Conservation (phyloP, 1,140 invertebrate species). For the Archivesica marissinica region DNA sequence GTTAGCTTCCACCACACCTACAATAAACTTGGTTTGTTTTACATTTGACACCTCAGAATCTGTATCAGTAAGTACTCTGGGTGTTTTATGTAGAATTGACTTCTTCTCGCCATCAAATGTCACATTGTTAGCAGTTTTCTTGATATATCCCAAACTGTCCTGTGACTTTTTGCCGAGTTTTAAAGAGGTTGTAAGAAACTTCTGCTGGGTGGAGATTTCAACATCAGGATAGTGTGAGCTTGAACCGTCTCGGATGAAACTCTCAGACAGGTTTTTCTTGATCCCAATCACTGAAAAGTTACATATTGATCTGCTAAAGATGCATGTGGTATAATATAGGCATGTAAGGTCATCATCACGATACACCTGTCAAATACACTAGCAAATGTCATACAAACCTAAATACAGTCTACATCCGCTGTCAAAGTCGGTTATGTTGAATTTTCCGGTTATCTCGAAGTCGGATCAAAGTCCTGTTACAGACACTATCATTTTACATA, state of each 20-base stretch:
- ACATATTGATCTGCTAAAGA: no score
- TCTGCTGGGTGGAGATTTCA: neutral
- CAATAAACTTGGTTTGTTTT: neutral
- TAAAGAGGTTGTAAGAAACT: neutral
- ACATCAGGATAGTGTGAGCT: conserved; percentile 15
- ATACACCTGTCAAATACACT: no score
- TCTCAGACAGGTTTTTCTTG: conserved; percentile 31
- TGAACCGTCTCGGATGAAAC: conserved; percentile 1
- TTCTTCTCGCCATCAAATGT: neutral
- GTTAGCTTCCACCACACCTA: neutral
- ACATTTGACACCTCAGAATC: neutral
- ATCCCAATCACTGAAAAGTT: conserved; percentile 27
- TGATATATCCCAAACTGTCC: neutral
- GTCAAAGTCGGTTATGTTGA: no score
- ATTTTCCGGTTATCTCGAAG: no score
- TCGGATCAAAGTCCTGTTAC: no score
- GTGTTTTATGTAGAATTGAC: no score
- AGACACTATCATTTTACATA: no score
- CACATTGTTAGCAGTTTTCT: neutral
- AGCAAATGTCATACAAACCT: no score
- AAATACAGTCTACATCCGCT: no score
- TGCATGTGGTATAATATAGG: no score
- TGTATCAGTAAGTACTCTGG: no score
- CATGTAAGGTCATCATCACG: no score
- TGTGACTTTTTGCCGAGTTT: neutral